A percentile compares a stretch with the other conserved stretches of the same genome.
Conservation (phyloP, 2,113 vertebrate species). For the Dolichallabes microphthalmus region DNA sequence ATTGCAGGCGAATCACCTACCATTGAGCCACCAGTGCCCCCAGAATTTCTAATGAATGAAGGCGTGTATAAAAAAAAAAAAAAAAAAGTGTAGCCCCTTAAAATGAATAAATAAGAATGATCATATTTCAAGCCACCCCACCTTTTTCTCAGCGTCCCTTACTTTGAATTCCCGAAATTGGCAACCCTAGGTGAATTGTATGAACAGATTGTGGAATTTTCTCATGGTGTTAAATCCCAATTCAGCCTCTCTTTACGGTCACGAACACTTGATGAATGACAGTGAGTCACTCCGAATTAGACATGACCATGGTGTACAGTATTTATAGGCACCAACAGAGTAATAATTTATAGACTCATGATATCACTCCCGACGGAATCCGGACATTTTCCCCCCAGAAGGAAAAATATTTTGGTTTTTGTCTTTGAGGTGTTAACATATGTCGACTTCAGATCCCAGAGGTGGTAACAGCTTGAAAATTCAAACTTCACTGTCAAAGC, state of each 20-base stretch:
- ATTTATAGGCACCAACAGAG: conserved; percentile 29
- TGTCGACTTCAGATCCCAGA: conserved; percentile 22
- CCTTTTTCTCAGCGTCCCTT: no score
- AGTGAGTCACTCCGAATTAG: background rate
- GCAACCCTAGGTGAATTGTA: background rate
- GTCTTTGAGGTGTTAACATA: conserved; percentile 15
- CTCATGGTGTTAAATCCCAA: background rate
- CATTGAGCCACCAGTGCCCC: no score
- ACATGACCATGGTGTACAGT: background rate
- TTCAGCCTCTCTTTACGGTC: conserved; percentile 28
- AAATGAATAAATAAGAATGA: no score
- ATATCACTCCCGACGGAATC: background rate
- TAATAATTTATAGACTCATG: conserved; percentile 25
- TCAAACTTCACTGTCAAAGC: conserved; percentile 14
- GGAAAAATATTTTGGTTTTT: conserved; percentile 24
- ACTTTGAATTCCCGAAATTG: no score
- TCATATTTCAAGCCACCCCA: no score
- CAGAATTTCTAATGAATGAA: no score
- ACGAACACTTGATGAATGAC: background rate
- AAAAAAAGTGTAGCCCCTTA: no score
- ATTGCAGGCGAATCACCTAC: no score
- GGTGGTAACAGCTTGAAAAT: conserved; percentile 15
- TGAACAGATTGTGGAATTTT: background rate
- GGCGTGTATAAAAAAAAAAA: no score
- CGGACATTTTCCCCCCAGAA: background rate